phyloP scores from a whole-genome alignment of 2,797 vertebrate species.

The Macroramphosus scolopax region DNA sequence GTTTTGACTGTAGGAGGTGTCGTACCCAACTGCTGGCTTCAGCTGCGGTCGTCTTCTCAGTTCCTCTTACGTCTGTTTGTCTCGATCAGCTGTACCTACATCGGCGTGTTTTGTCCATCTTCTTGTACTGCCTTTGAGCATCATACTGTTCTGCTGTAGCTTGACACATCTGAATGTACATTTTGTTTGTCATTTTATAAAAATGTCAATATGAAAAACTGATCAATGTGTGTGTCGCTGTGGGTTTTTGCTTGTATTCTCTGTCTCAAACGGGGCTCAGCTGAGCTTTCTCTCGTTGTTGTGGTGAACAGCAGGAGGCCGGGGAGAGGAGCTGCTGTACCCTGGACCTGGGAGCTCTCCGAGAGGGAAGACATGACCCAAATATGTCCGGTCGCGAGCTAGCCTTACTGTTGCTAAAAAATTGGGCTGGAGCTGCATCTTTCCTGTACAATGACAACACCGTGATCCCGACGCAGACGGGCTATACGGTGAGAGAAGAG shows the following conservation, averaged over 20 bases:
- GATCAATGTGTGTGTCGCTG: conserved; percentile 13
- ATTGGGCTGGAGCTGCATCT: conserved; percentile 38
- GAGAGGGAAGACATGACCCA: conserved; percentile 60
- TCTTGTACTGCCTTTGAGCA: conserved; percentile 2
- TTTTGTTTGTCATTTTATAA: conserved; percentile 50
- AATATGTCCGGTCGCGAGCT: conserved; percentile 54
- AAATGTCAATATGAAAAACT: conserved; percentile 26
- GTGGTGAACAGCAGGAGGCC: conserved; percentile 16
- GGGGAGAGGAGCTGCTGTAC: conserved; percentile 21
- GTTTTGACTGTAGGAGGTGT: too few relatives aligned
- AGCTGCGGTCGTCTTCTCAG: conserved; percentile 1
- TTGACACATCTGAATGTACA: conserved; percentile 40
- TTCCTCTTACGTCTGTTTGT: conserved; percentile 11
- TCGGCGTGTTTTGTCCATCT: background rate
- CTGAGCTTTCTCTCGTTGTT: conserved; percentile 37
- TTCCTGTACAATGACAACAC: conserved; percentile 27
- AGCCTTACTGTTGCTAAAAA: conserved; percentile 10
- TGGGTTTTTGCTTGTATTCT: background rate
- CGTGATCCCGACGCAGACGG: conserved; percentile 24
- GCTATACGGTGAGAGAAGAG: conserved; percentile 17
- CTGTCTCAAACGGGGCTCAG: conserved; percentile 31
- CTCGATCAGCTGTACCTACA: conserved; percentile 15
- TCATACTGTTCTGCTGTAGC: conserved; percentile 11
- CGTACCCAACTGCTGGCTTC: background rate
- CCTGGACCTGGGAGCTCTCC: conserved; percentile 29